Evolutionary conservation across 1,140 invertebrate genomes (phyloP).

Genomic region (Drosophila tropicalis): DNA sequence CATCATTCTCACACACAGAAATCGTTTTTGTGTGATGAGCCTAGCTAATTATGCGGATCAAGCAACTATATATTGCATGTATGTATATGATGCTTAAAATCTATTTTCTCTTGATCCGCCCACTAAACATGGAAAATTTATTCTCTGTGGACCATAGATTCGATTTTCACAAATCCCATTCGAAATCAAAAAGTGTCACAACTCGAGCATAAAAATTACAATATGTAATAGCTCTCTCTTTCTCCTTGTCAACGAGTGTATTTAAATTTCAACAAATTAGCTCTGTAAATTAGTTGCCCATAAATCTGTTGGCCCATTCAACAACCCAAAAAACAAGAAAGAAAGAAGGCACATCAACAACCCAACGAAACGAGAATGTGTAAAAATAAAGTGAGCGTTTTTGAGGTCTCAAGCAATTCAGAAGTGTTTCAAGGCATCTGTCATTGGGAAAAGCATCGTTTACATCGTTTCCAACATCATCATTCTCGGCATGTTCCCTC

Average conservation of each 20-base stretch:
- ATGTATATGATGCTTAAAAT: neutral
- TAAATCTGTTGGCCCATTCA: conserved; percentile 60
- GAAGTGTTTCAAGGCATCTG: neutral
- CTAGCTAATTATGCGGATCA: neutral
- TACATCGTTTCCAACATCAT: neutral
- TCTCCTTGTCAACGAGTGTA: conserved; percentile 34
- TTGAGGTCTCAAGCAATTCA: neutral
- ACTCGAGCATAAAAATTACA: conserved; percentile 23
- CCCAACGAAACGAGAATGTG: neutral
- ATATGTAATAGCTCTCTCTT: conserved; percentile 32
- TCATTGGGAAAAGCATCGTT: neutral
- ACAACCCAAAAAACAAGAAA: conserved; percentile 32
- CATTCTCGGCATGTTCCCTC: neutral
- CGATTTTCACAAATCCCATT: conserved; percentile 9
- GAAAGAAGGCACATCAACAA: conserved; percentile 21
- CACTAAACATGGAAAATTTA: neutral
- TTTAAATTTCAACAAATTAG: conserved; percentile 70
- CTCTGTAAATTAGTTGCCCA: conserved; percentile 72
- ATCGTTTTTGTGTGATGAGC: no score
- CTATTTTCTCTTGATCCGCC: neutral
- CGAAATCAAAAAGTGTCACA: conserved; percentile 44
- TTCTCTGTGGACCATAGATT: no score
- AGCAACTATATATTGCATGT: neutral
- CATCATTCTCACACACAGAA: no score
- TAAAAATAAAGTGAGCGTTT: conserved; percentile 24